Conservation (phyloP, 1,140 invertebrate genomes). For the Drosophila murphyi region DNA sequence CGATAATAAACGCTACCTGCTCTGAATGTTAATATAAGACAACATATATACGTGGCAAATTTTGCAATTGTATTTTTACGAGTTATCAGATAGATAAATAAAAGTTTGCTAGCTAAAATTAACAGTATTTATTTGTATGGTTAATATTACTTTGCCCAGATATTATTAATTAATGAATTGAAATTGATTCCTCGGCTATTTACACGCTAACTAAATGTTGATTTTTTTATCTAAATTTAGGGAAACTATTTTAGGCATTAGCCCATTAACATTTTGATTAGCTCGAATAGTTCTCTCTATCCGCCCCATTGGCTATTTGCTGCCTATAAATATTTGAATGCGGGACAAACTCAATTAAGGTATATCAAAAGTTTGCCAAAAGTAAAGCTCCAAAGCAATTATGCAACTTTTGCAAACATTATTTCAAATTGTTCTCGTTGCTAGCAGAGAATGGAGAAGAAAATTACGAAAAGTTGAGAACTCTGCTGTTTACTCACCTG, state of each 20-base stretch:
- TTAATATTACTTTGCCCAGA: too few relatives aligned
- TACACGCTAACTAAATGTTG: background rate
- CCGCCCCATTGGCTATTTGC: conserved; percentile 41
- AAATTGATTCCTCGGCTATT: background rate
- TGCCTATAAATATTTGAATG: conserved; percentile 55
- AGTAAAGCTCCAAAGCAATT: conserved; percentile 52
- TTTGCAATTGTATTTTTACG: too few relatives aligned
- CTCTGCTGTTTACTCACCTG: conserved; percentile 73
- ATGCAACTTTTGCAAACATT: conserved; percentile 52
- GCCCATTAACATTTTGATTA: conserved; percentile 60
- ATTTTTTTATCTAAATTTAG: conserved; percentile 41
- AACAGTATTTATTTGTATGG: too few relatives aligned
- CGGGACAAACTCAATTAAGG: conserved; percentile 55
- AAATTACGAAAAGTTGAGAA: conserved; percentile 40
- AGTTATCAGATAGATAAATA: too few relatives aligned
- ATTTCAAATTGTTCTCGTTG: conserved; percentile 34
- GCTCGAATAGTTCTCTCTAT: conserved; percentile 11
- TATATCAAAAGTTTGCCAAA: conserved; percentile 54
- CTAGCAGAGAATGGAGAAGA: background rate
- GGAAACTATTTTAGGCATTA: conserved; percentile 46
- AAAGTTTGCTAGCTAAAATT: too few relatives aligned
- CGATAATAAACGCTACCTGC: background rate
- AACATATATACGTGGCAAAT: too few relatives aligned
- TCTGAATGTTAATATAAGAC: background rate
- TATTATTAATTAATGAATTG: background rate